Evolutionary conservation across 2,888 invertebrate genomes (phyloP).

Genomic region (Malthinus flaveolus): DNA sequence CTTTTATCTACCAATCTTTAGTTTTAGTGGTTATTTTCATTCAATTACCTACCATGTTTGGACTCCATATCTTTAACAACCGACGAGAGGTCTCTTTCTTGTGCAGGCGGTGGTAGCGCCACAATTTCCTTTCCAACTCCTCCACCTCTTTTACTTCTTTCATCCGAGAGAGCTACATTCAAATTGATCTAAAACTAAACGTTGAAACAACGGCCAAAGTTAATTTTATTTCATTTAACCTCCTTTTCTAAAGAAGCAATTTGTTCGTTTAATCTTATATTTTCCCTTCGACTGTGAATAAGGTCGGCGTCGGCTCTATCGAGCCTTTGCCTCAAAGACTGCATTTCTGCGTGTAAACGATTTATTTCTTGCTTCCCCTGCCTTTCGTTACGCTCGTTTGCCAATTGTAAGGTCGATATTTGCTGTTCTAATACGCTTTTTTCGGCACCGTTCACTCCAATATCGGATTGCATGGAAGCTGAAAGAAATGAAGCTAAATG

Average conservation of each 20-base stretch:
- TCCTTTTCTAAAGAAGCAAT: slow-evolving; percentile 80
- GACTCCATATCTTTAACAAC: slow-evolving; percentile 79
- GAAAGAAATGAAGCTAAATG: slow-evolving; percentile 35
- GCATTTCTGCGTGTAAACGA: slow-evolving; percentile 75
- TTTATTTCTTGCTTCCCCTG: slow-evolving; percentile 76
- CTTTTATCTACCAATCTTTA: neutral
- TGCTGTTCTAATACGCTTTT: slow-evolving; percentile 81
- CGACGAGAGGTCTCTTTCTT: slow-evolving; percentile 71
- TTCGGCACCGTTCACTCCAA: slow-evolving; percentile 75
- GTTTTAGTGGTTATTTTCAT: neutral
- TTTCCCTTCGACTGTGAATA: slow-evolving; percentile 78
- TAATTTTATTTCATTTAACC: slow-evolving; percentile 54
- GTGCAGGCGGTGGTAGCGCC: slow-evolving; percentile 45
- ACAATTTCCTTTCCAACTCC: slow-evolving; percentile 39
- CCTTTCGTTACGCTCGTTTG: slow-evolving; percentile 72
- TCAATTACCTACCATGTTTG: slow-evolving; percentile 73
- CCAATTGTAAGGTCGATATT: slow-evolving; percentile 67
- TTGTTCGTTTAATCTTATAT: slow-evolving; percentile 76
- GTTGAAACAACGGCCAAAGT: neutral
- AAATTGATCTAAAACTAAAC: slow-evolving; percentile 44
- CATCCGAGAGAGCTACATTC: slow-evolving; percentile 49
- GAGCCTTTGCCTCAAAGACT: slow-evolving; percentile 72
- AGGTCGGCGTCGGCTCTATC: slow-evolving; percentile 82
- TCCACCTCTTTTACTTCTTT: slow-evolving; percentile 43
- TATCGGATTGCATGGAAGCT: slow-evolving; percentile 77